Percentiles rank a stretch among this genome's conserved stretches.
Conservation (phyloP, 2,888 invertebrate genomes). For the Tricholauxania praeusta region DNA sequence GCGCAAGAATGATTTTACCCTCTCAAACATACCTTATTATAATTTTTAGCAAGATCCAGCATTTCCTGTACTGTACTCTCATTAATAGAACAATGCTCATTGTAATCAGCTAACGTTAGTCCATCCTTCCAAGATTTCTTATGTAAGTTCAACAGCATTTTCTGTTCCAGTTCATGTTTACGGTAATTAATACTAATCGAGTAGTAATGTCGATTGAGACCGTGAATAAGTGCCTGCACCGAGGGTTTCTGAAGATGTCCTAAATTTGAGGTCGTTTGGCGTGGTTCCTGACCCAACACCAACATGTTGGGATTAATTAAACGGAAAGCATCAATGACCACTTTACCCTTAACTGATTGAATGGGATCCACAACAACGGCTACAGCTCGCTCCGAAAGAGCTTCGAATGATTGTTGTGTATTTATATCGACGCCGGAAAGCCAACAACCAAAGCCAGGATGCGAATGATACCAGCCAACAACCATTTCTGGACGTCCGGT, state of each 20-base stretch:
- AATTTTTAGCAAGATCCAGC: constrained; percentile 97
- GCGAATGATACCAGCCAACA: constrained; percentile 98
- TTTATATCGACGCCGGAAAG: constrained; percentile 99
- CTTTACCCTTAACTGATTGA: constrained; percentile 98
- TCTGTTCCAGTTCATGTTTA: constrained; percentile 98
- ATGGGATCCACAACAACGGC: constrained; percentile 99
- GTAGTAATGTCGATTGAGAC: constrained; percentile 98
- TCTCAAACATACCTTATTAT: constrained; percentile 77
- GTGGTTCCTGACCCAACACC: constrained; percentile 97
- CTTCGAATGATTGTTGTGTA: constrained; percentile 99
- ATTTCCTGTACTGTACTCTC: constrained; percentile 95
- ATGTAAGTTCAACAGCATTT: constrained; percentile 98
- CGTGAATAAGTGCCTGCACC: constrained; percentile 98
- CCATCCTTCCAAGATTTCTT: constrained; percentile 99
- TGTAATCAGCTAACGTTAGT: constrained; percentile 89
- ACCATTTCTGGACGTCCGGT: constrained; percentile 99
- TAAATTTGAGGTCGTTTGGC: constrained; percentile 98
- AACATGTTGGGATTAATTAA: constrained; percentile 99
- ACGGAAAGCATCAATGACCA: constrained; percentile 99
- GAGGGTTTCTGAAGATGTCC: constrained; percentile 99
- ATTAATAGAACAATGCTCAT: constrained; percentile 92
- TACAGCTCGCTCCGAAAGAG: constrained; percentile 96
- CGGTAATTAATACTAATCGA: constrained; percentile 99
- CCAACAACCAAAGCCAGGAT: constrained; percentile 99
- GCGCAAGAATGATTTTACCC: no score